Conservation (phyloP, 1,140 invertebrate species). For the Aporrectodea caliginosa region DNA sequence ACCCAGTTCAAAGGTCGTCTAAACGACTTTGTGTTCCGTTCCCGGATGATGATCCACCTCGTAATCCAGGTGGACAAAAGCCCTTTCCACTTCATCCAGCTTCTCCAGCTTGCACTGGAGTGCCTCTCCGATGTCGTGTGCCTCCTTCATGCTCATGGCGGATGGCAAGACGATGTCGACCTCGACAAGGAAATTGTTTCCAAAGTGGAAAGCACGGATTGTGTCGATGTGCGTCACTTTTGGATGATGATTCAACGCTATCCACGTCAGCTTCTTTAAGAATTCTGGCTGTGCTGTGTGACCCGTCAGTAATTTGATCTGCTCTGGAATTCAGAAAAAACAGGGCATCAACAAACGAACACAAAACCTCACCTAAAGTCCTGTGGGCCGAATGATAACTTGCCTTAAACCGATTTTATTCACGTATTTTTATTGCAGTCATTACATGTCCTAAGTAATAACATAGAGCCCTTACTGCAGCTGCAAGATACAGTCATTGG, state of each 20-base stretch:
- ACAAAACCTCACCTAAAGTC: background rate
- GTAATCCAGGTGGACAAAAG: constrained; percentile 59
- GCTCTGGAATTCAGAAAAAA: constrained; percentile 38
- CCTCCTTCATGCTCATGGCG: constrained; percentile 51
- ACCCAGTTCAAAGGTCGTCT: too few relatives aligned
- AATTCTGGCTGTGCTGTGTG: constrained; percentile 50
- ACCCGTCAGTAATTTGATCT: constrained; percentile 50
- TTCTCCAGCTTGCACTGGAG: constrained; percentile 56
- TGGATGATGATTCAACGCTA: constrained; percentile 52
- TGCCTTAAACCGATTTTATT: background rate
- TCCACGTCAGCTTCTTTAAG: constrained; percentile 51
- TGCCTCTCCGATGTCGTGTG: constrained; percentile 56
- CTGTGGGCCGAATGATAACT: background rate
- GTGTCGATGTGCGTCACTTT: constrained; percentile 56
- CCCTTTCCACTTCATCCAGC: constrained; percentile 56
- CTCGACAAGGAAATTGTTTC: constrained; percentile 52
- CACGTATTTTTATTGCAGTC: background rate
- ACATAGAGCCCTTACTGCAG: background rate
- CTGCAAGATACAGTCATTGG: background rate
- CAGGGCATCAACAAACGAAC: background rate
- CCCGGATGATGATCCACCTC: constrained; percentile 50
- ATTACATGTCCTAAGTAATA: too few relatives aligned
- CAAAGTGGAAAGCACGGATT: constrained; percentile 58
- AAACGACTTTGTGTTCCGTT: constrained; percentile 50
- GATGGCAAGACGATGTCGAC: constrained; percentile 54